A percentile compares a stretch with the other conserved stretches of the same genome.
These are phyloP conservation scores for Agriopis leucophaearia DNA, from an alignment of 2,888 invertebrate genomes.

Conservation along the genomic window DNA sequence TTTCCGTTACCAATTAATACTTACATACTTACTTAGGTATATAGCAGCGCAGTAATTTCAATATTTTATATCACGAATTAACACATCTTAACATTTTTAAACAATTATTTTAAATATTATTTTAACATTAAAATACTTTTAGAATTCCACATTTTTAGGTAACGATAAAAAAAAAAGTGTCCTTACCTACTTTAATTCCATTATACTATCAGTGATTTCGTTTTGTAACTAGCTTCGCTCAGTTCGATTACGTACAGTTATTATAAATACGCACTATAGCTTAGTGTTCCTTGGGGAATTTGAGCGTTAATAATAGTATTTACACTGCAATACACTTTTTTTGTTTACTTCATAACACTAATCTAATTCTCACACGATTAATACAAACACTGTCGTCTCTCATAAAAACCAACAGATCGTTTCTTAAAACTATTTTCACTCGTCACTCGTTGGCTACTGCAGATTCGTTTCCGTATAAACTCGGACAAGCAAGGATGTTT, in stretches of 20 bases:
- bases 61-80: slow-evolving; percentile 79
- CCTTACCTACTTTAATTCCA: slow-evolving; percentile 55
- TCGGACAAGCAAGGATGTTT: slow-evolving; percentile 12
- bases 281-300: slow-evolving; percentile 54
- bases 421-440: slow-evolving; percentile 44
- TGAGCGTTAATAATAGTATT: slow-evolving; percentile 56
- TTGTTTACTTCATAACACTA: slow-evolving; percentile 59
- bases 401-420: slow-evolving; percentile 52
- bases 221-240: slow-evolving; percentile 55
- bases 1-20: slow-evolving; percentile 59
- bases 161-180: slow-evolving; percentile 60
- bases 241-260: slow-evolving; percentile 48
- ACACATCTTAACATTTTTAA: slow-evolving; percentile 76
- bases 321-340: slow-evolving; percentile 58
- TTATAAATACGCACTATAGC: slow-evolving; percentile 46
- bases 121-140: slow-evolving; percentile 76
- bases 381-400: slow-evolving; percentile 59
- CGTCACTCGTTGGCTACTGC: slow-evolving; percentile 33
- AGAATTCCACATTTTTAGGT: slow-evolving; percentile 66
- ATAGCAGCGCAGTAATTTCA: slow-evolving; percentile 64
- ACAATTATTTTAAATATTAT: slow-evolving; percentile 68
- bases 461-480: slow-evolving; percentile 30
- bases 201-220: slow-evolving; percentile 61
- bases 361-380: slow-evolving; percentile 56
- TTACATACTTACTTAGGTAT: no score